Evolutionary conservation across 2,888 invertebrate species (phyloP).

Genomic region (Congeria kusceri): DNA sequence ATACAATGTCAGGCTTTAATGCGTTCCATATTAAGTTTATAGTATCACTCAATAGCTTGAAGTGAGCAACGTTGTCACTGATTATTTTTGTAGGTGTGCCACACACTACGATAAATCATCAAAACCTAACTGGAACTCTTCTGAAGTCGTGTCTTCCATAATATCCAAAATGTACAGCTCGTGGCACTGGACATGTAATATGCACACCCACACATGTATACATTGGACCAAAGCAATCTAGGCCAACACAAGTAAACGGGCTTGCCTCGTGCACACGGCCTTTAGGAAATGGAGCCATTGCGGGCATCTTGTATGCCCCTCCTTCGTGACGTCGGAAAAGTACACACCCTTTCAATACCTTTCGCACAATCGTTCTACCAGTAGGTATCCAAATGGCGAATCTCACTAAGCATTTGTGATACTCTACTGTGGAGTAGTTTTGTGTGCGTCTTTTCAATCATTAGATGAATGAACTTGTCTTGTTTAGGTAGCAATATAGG

Average conservation of each 20-base stretch:
- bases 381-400: conserved; percentile 16
- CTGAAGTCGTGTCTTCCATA: too few relatives aligned
- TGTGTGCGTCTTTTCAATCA: conserved; percentile 8
- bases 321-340: conserved; percentile 18
- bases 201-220: too few relatives aligned
- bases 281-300: conserved; percentile 38
- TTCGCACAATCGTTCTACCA: conserved; percentile 13
- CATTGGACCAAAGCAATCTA: conserved; percentile 47
- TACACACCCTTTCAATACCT: conserved; percentile 13
- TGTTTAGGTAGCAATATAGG: conserved; percentile 8
- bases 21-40: too few relatives aligned
- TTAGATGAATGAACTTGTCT: conserved; percentile 5
- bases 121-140: too few relatives aligned
- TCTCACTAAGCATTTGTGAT: conserved; percentile 24
- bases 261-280: conserved; percentile 26
- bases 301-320: conserved; percentile 30
- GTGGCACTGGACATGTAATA: too few relatives aligned
- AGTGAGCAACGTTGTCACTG: too few relatives aligned
- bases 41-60: too few relatives aligned
- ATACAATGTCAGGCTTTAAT: too few relatives aligned
- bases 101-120: too few relatives aligned
- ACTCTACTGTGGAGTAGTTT: conserved; percentile 1
- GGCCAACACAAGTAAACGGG: conserved; percentile 29
- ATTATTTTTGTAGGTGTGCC: too few relatives aligned
- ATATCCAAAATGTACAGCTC: too few relatives aligned